Conservation (phyloP, 2,113 vertebrate species). For the Columba janthina region DNA sequence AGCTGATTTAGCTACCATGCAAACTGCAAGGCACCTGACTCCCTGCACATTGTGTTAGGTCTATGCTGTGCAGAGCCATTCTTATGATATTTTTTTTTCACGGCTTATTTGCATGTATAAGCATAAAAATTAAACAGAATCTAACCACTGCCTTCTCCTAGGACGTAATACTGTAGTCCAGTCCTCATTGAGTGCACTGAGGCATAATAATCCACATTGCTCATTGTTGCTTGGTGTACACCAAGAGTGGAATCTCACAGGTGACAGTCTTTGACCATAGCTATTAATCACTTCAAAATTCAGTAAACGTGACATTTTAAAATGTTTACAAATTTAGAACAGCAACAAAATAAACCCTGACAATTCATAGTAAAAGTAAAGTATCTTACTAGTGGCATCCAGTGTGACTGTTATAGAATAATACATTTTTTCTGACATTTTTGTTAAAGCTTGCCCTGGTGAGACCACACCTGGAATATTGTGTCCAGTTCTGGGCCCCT, state of each 20-base stretch:
- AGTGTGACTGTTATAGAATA: neutral
- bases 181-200: neutral
- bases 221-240: accelerated
- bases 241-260: neutral
- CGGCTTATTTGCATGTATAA: neutral
- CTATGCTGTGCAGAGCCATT: neutral
- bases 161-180: neutral
- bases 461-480: too few relatives aligned
- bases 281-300: neutral
- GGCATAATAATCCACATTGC: neutral
- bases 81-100: neutral
- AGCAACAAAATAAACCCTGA: neutral
- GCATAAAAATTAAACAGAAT: neutral
- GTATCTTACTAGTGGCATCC: neutral
- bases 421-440: neutral
- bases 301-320: neutral
- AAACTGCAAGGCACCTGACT: neutral
- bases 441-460: neutral
- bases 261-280: neutral
- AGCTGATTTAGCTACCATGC: neutral
- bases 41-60: neutral
- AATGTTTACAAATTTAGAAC: neutral
- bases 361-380: neutral
- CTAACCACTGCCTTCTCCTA: neutral
- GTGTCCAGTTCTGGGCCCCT: too few relatives aligned